A percentile compares a stretch with the other conserved stretches of the same genome.
phyloP scores from a whole-genome alignment of 2,888 invertebrate species.

The Polydrusus tereticollis region DNA sequence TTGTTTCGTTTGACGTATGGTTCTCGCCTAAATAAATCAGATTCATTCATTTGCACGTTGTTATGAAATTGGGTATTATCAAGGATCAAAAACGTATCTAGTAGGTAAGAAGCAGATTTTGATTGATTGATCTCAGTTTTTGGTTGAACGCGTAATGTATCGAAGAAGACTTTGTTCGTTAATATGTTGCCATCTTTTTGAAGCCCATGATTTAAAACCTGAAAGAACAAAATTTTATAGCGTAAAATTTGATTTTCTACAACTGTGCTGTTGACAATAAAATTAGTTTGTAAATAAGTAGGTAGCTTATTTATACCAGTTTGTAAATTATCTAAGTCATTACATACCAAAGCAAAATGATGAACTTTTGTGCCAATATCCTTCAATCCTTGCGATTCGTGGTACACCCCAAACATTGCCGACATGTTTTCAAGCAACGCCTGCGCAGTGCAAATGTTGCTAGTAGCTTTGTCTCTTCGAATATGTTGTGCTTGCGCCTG shows the following conservation, averaged over 20 bases:
- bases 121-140: slow-evolving; percentile 72
- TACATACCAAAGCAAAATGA: slow-evolving; percentile 79
- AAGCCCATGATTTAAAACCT: slow-evolving; percentile 69
- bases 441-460: slow-evolving; percentile 99
- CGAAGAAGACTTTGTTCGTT: slow-evolving; percentile 84
- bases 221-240: no score
- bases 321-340: no score
- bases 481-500: slow-evolving; percentile 99
- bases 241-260: no score
- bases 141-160: slow-evolving; percentile 84
- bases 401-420: slow-evolving; percentile 99
- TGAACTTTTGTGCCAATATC: slow-evolving; percentile 93
- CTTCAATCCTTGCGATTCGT: slow-evolving; percentile 93
- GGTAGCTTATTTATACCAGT: no score
- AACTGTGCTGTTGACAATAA: no score
- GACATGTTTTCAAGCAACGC: slow-evolving; percentile 98
- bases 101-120: no score
- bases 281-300: no score
- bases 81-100: no score
- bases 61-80: no score
- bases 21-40: no score
- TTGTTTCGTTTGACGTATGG: no score
- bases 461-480: slow-evolving; percentile 96
- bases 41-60: no score
- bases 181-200: slow-evolving; percentile 77